Evolutionary conservation across 2,113 vertebrate species (phyloP).

Genomic region (Oryzias celebensis): DNA sequence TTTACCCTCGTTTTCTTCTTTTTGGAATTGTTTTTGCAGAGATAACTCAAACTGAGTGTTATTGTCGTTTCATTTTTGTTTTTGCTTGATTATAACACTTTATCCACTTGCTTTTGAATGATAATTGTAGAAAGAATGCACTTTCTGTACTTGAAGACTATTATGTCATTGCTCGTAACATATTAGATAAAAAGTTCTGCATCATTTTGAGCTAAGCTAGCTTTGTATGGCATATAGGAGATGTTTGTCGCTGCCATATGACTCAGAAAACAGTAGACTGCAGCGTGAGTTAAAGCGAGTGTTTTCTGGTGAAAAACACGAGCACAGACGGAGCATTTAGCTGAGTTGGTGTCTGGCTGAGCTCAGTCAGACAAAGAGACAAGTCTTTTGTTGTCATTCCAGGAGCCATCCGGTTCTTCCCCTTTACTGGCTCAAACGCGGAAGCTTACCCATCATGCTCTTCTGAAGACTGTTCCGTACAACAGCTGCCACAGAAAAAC

Average conservation of each 20-base stretch:
- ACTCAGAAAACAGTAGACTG: conserved; percentile 8
- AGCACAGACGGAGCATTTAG: background rate
- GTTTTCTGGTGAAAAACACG: conserved; percentile 5
- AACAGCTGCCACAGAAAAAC: conserved; percentile 84
- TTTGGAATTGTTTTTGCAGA: background rate
- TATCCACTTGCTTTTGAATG: background rate
- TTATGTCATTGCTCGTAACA: background rate
- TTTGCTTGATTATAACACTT: background rate
- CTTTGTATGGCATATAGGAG: background rate
- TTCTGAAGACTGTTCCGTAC: conserved; percentile 83
- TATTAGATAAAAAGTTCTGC: background rate
- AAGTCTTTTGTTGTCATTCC: conserved; percentile 14
- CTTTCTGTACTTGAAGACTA: background rate
- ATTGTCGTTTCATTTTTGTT: background rate
- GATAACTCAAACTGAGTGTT: background rate
- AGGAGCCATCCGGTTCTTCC: conserved; percentile 72
- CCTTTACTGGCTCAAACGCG: conserved; percentile 84
- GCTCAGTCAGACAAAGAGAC: background rate
- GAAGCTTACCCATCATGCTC: conserved; percentile 81
- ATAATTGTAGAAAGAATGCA: background rate
- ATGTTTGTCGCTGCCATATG: conserved; percentile 10
- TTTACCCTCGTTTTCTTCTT: no score
- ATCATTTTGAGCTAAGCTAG: background rate
- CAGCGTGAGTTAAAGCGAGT: background rate
- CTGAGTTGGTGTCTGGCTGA: background rate